Evolutionary conservation across 2,888 invertebrate species (phyloP).

Genomic region (Lasioglossum vierecki): DNA sequence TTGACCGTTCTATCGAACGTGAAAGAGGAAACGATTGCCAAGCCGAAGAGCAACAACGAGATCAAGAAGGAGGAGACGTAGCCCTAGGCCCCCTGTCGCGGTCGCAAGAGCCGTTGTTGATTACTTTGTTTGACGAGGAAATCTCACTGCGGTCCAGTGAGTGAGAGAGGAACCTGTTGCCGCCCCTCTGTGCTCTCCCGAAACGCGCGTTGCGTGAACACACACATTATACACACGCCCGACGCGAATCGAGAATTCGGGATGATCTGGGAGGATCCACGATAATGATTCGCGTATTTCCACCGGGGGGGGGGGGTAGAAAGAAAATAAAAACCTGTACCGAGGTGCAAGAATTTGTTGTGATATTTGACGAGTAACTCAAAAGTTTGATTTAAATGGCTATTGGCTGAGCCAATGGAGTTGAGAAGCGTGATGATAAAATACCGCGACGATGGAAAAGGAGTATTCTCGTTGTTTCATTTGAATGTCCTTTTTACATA

Average conservation of each 20-base stretch:
- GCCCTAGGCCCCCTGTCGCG: slow-evolving; percentile 72
- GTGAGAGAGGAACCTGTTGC: slow-evolving; percentile 55
- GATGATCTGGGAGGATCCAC: slow-evolving; percentile 24
- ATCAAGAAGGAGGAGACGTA: slow-evolving; percentile 88
- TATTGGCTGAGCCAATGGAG: slow-evolving; percentile 77
- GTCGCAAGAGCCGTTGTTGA: slow-evolving; percentile 67
- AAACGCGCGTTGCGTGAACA: slow-evolving; percentile 11
- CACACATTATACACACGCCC: neutral
- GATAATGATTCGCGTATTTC: slow-evolving; percentile 26
- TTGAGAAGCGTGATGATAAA: slow-evolving; percentile 7
- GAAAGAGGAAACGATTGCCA: slow-evolving; percentile 78
- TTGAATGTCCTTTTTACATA: slow-evolving; percentile 61
- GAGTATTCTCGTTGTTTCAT: slow-evolving; percentile 71
- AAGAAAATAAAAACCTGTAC: slow-evolving; percentile 37
- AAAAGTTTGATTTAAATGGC: slow-evolving; percentile 68
- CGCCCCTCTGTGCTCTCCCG: slow-evolving; percentile 50
- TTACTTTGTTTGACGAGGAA: slow-evolving; percentile 63
- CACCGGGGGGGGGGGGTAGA: slow-evolving; percentile 20
- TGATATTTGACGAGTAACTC: slow-evolving; percentile 79
- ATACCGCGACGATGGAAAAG: slow-evolving; percentile 15
- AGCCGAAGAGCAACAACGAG: slow-evolving; percentile 88
- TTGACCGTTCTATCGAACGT: slow-evolving; percentile 87
- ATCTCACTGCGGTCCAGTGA: slow-evolving; percentile 62
- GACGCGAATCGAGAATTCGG: slow-evolving; percentile 21
- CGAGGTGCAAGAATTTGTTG: slow-evolving; percentile 75